These are phyloP conservation scores for Speoplatyrhinus poulsoni DNA, from an alignment of 2,113 vertebrate genomes.

Conservation along the genomic window DNA sequence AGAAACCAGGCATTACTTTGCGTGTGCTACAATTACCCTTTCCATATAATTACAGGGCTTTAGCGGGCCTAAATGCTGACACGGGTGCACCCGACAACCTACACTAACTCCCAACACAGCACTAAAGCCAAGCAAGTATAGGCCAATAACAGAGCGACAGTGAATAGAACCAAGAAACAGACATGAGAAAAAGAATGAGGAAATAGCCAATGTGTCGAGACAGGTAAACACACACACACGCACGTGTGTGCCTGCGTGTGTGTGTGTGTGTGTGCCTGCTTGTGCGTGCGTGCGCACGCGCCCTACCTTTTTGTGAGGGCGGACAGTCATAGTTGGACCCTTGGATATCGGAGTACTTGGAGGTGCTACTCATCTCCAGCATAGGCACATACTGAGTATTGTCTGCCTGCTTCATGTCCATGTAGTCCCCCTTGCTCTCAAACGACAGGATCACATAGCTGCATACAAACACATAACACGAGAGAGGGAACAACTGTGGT, in stretches of 20 bases:
- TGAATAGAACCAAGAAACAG: neutral
- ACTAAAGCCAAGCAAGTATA: slow-evolving; percentile 36
- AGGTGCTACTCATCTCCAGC: slow-evolving; percentile 89
- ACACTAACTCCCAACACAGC: slow-evolving; percentile 54
- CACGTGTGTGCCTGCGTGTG: no score
- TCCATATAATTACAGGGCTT: slow-evolving; percentile 71
- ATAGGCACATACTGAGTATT: slow-evolving; percentile 96
- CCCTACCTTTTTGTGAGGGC: slow-evolving; percentile 85
- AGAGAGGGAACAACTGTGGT: neutral
- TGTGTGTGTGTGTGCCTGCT: no score
- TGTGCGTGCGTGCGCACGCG: neutral
- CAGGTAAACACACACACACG: neutral
- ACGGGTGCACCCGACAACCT: slow-evolving; percentile 67
- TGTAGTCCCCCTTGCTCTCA: slow-evolving; percentile 94
- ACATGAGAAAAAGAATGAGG: neutral
- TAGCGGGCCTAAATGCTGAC: slow-evolving; percentile 59
- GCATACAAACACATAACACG: slow-evolving; percentile 43
- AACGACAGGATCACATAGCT: slow-evolving; percentile 98
- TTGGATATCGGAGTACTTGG: slow-evolving; percentile 91
- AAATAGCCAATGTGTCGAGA: neutral
- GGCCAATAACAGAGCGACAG: slow-evolving; percentile 17
- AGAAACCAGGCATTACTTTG: slow-evolving; percentile 68
- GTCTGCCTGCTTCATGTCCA: slow-evolving; percentile 98
- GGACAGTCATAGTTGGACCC: slow-evolving; percentile 90
- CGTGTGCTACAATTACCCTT: slow-evolving; percentile 72